Evolutionary conservation across 2,113 vertebrate genomes (phyloP), one percentile per base, ranked within the genome.

Genomic region (Dasyornis broadbenti): DNA sequence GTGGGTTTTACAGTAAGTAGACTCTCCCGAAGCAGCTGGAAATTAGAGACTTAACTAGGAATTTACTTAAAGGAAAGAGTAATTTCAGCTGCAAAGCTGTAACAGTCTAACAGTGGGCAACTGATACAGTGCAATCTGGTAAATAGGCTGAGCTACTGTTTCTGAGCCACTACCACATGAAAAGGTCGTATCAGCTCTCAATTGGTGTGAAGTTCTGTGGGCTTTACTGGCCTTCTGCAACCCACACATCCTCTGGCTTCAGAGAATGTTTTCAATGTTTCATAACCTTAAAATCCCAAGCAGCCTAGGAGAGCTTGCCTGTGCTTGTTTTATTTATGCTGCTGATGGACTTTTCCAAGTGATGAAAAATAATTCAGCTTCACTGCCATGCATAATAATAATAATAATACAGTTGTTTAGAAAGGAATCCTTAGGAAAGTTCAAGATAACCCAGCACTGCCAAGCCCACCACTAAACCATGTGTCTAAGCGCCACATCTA

Each of bases 241-340:
- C 45, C 52, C 16, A 27, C 9, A 0, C 0, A 0, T 71, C 40
- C 45, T 44, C 39, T 31, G 14, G 20, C 65, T 93, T 64, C 82
- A 72, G 66, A 86, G 76, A 76, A 37, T 6, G 6, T 44, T 86
- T 80, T 79, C 24, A 80, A 16, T 90, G 37, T 94, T 91, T 93
- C 45, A 65, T 76, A 88, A 76, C n/a, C 40, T 64, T 90, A 56
- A 91, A 72, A 76, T 85, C 35, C 37, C 57, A 72, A 49, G 35
- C n/a, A 60, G 33, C 22, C 37, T 30, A 60, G 31, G 47, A 75
- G 35, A 64, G 44, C 37, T 85, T 93, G 65, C 39, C 75, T 82
- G 27, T 53, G 57, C 65, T 82, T 60, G 49, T 84, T 89, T 92
- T 84, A 77, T 87, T 86, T 85, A 72, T 82, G 60, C 40, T 87